phyloP scores from a whole-genome alignment of 2,113 vertebrate species.

The Megaptera novaeangliae region DNA sequence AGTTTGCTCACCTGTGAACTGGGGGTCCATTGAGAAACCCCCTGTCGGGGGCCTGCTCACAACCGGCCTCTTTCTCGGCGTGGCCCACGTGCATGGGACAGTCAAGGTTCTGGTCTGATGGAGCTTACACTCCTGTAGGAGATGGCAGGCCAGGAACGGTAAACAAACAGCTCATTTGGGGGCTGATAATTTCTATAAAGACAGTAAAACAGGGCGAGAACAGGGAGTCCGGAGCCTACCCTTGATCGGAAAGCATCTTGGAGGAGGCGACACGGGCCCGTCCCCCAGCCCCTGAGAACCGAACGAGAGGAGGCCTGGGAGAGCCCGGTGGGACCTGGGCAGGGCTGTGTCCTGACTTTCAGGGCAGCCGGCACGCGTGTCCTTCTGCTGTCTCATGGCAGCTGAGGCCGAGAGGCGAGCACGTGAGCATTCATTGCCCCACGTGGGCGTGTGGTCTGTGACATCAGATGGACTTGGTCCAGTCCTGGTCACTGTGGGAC shows the following conservation, averaged over 20 bases:
- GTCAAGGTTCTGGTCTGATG: too few relatives aligned
- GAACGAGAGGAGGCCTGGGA: rapidly evolving
- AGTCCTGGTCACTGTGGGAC: not conserved
- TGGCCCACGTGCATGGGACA: rapidly evolving
- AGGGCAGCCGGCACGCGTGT: rapidly evolving
- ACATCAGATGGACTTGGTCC: rapidly evolving
- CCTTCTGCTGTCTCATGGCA: rapidly evolving
- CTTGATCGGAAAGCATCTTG: not conserved
- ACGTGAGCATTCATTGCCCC: rapidly evolving
- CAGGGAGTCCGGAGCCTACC: not conserved
- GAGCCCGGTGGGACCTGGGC: not conserved
- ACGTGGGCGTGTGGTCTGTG: rapidly evolving
- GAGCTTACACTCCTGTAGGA: not conserved
- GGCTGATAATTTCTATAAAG: rapidly evolving
- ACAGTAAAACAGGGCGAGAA: not conserved
- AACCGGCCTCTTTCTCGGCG: rapidly evolving
- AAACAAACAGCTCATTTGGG: rapidly evolving
- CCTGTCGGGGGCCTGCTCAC: not conserved
- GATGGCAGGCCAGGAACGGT: rapidly evolving
- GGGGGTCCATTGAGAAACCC: not conserved
- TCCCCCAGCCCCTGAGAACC: rapidly evolving
- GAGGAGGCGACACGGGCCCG: not conserved
- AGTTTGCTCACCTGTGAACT: not conserved
- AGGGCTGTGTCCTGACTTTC: not conserved
- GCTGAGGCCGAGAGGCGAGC: not conserved